Conservation (phyloP, 2,113 vertebrate genomes). For the Symphodus melops region DNA sequence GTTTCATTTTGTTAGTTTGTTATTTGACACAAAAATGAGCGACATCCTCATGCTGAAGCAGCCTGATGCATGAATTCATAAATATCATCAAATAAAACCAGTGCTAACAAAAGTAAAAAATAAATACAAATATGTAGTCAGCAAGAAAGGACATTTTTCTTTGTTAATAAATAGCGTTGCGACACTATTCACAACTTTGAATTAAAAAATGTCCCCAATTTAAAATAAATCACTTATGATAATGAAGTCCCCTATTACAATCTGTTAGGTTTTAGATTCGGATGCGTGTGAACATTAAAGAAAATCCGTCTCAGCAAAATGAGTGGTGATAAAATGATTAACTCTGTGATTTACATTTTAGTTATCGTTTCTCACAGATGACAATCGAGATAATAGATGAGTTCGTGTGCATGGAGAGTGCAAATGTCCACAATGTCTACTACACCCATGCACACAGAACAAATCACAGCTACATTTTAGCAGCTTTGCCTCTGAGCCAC, state of each 20-base stretch:
- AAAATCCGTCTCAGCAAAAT: not conserved
- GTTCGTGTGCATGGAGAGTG: slow-evolving; percentile 10
- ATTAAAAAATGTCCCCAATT: not conserved
- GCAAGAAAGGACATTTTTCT: not conserved
- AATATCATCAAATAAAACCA: too few relatives aligned
- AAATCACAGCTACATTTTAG: not conserved
- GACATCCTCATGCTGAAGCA: too few relatives aligned
- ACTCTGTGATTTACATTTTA: slow-evolving; percentile 24
- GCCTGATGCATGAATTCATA: too few relatives aligned
- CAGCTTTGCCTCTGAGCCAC: not conserved
- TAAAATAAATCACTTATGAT: not conserved
- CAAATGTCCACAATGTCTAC: not conserved
- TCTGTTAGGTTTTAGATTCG: not conserved
- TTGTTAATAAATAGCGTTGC: not conserved
- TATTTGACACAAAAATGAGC: too few relatives aligned
- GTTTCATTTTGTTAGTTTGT: too few relatives aligned
- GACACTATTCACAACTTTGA: too few relatives aligned
- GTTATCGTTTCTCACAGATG: slow-evolving; percentile 24
- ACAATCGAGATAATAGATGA: slow-evolving; percentile 13
- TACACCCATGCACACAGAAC: not conserved
- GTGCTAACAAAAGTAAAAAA: too few relatives aligned
- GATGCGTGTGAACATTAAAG: not conserved
- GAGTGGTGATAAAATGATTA: slow-evolving; percentile 31
- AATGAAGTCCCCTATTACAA: too few relatives aligned
- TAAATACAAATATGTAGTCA: too few relatives aligned